Evolutionary conservation across 2,888 invertebrate genomes (phyloP), one percentile per base, ranked within the genome.

Genomic region (Aphodius sticticus): DNA sequence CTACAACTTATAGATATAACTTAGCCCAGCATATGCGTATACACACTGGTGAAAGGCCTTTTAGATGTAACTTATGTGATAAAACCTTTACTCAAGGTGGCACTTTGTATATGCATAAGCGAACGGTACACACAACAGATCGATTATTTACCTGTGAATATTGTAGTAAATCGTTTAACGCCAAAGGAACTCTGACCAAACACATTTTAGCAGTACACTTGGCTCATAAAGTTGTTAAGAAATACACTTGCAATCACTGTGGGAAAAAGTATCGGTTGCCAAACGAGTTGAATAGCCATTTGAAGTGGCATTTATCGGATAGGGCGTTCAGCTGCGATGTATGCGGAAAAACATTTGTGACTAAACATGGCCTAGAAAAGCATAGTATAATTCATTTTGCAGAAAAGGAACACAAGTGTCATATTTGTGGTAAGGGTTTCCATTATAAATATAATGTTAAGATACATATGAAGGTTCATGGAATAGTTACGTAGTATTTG

Each of bases 221-320:
- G 16, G 86, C 84, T 2, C 87, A 88, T 80, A 86, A 85, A 1
- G 86, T 86, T 0, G 84, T 85, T 37, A 86, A 86, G 69, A 87
- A 87, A 0, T 80, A 80, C 70, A 78, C 53, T 15, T 84, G 83
- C 69, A 74, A 38, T 12, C 26, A 79, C n/a, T 83, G 83, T 70
- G 72, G 76, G 14, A 76, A 78, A 26, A n/a, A 78, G 14, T 83
- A 81, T 53, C 76, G 53, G 9, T 80, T 81, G 69, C 70, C 26
- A 26, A 26, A 26, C 26, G 26, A 26, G 26, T 26, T 26, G 26
- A 26, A 69, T 2, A 38, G 53, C 12, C 81, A 82, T 69, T 38
- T 83, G 69, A 78, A 77, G 36, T 79, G 69, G n/a, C 82, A 82
- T 70, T 79, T 77, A 2, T 80, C 80, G 5, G 81, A 81, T 35